Evolutionary conservation across 2,113 vertebrate species (phyloP).

Genomic region (Syrmaticus mikado): DNA sequence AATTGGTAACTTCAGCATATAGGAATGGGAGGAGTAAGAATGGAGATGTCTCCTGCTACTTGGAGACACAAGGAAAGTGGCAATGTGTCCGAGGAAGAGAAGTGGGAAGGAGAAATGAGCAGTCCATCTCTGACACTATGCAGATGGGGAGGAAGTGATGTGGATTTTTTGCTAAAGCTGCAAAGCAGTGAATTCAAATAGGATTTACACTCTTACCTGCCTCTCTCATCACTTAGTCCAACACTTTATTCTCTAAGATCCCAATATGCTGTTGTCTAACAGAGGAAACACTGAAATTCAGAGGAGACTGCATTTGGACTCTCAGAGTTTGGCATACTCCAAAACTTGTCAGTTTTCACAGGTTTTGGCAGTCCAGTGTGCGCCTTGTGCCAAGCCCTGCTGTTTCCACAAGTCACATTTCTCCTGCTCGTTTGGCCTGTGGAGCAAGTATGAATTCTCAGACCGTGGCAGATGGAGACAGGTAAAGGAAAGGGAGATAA

Average conservation of each 20-base stretch:
- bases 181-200: background rate
- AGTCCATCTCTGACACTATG: background rate
- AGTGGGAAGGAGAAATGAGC: background rate
- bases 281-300: slow-evolving; percentile 3
- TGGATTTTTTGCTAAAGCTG: background rate
- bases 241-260: background rate
- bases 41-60: background rate
- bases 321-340: background rate
- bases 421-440: background rate
- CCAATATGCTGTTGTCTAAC: background rate
- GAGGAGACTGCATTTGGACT: background rate
- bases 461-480: background rate
- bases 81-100: background rate
- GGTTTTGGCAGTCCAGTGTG: background rate
- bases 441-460: background rate
- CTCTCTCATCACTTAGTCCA: background rate
- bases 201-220: slow-evolving; percentile 13
- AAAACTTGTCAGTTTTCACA: background rate
- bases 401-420: slow-evolving; percentile 20
- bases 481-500: background rate
- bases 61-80: background rate
- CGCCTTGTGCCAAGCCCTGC: background rate
- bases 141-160: background rate
- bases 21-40: background rate
- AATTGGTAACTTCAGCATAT: background rate